Evolutionary conservation across 2,888 invertebrate species (phyloP).

Genomic region (Cheilosia vernalis): DNA sequence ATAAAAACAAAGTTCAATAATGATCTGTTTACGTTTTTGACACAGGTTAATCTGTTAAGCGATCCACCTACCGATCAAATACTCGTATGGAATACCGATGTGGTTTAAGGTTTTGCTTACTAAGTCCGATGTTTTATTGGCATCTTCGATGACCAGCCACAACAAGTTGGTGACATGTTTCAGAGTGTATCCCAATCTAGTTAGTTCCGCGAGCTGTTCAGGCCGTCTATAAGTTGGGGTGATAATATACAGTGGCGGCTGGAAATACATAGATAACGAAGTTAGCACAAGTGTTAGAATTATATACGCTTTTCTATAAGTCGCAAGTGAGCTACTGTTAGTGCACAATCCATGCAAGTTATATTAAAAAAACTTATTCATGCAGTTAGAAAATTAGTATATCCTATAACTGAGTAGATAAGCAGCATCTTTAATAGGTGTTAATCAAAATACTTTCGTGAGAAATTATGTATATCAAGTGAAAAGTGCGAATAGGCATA

Average conservation of each 20-base stretch:
- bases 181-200: constrained; percentile 88
- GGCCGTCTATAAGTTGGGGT: constrained; percentile 90
- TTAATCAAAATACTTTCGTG: not conserved
- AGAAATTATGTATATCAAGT: not conserved
- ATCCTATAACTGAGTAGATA: not conserved
- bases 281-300: not conserved
- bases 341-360: constrained; percentile 38
- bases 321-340: constrained; percentile 35
- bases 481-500: constrained; percentile 6
- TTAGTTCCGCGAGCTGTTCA: constrained; percentile 92
- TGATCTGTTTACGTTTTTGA: not conserved
- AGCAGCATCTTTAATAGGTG: constrained; percentile 18
- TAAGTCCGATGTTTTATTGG: constrained; percentile 84
- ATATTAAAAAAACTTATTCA: not conserved
- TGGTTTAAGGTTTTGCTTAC: constrained; percentile 84
- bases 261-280: constrained; percentile 63
- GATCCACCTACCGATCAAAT: constrained; percentile 85
- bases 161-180: constrained; percentile 87
- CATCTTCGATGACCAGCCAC: constrained; percentile 91
- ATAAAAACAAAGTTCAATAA: constrained; percentile 52
- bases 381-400: constrained; percentile 21
- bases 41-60: not conserved
- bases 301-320: constrained; percentile 7
- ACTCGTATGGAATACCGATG: constrained; percentile 85
- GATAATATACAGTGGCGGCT: constrained; percentile 87